These are phyloP conservation scores for Synodontis membranacea DNA, from an alignment of 2,113 vertebrate genomes.

Conservation along the genomic window DNA sequence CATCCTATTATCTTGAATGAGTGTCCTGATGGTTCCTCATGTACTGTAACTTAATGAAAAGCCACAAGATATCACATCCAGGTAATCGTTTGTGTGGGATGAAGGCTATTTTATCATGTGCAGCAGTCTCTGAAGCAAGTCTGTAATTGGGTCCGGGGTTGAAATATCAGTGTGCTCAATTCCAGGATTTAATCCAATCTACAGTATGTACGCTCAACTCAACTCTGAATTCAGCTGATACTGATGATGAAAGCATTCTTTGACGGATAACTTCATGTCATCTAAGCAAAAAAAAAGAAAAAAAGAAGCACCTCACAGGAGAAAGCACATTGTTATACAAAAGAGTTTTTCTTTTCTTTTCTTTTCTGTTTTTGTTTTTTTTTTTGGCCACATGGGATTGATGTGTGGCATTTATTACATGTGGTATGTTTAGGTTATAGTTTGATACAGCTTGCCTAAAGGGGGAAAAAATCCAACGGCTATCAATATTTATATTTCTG, in stretches of 20 bases:
- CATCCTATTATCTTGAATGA: background rate
- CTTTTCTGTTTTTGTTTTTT: no score
- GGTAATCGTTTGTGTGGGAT: background rate
- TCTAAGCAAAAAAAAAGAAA: background rate
- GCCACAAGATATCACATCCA: background rate
- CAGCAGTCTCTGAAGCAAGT: background rate
- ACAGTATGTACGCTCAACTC: background rate
- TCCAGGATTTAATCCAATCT: background rate
- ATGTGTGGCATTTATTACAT: background rate
- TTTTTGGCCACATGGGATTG: background rate
- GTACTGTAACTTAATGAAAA: background rate
- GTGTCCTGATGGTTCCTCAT: background rate
- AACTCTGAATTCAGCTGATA: background rate
- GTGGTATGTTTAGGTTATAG: background rate
- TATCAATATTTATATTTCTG: background rate
- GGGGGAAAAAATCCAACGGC: background rate
- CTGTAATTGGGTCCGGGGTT: background rate
- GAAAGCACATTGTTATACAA: background rate
- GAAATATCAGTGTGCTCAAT: background rate
- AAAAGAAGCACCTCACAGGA: no score
- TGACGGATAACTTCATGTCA: background rate
- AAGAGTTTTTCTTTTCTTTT: no score
- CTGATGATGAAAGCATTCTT: background rate
- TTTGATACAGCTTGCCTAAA: no score
- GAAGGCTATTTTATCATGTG: background rate